Percentiles rank a stretch among this genome's conserved stretches.
Evolutionary conservation across 1,140 invertebrate genomes (phyloP).

Genomic region (Drosophila nasuta): DNA sequence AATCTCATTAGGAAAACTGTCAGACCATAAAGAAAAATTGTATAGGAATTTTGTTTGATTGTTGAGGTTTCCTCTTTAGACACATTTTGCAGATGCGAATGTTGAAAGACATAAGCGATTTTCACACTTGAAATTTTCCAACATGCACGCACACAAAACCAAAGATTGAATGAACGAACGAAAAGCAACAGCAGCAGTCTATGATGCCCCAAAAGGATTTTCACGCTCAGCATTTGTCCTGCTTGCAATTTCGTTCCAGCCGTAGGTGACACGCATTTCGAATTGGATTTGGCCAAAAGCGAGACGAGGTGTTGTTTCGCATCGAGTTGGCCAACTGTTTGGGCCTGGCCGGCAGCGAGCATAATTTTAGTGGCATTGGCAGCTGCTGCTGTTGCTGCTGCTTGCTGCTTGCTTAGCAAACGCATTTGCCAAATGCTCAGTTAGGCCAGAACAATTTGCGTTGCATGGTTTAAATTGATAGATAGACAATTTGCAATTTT

Average conservation of each 20-base stretch:
- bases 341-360: constrained; percentile 70
- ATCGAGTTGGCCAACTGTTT: constrained; percentile 24
- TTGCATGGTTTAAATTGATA: constrained; percentile 23
- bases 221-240: constrained; percentile 69
- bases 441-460: constrained; percentile 15
- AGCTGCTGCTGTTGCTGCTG: constrained; percentile 48
- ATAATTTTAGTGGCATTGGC: constrained; percentile 66
- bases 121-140: constrained; percentile 68
- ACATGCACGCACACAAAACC: constrained; percentile 6
- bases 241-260: constrained; percentile 57
- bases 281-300: constrained; percentile 69
- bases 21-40: constrained; percentile 21
- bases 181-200: background rate
- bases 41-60: constrained; percentile 42
- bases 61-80: constrained; percentile 15
- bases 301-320: constrained; percentile 44
- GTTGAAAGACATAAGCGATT: constrained; percentile 67
- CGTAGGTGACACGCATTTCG: constrained; percentile 72
- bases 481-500: constrained; percentile 16
- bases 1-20: constrained; percentile 41
- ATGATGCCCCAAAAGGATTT: constrained; percentile 60
- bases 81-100: constrained; percentile 66
- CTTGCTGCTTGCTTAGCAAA: constrained; percentile 15
- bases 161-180: background rate
- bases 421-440: constrained; percentile 14